These are phyloP conservation scores for Adelphocoris suturalis DNA, from an alignment of 2,888 invertebrate genomes.

Conservation along the genomic window DNA sequence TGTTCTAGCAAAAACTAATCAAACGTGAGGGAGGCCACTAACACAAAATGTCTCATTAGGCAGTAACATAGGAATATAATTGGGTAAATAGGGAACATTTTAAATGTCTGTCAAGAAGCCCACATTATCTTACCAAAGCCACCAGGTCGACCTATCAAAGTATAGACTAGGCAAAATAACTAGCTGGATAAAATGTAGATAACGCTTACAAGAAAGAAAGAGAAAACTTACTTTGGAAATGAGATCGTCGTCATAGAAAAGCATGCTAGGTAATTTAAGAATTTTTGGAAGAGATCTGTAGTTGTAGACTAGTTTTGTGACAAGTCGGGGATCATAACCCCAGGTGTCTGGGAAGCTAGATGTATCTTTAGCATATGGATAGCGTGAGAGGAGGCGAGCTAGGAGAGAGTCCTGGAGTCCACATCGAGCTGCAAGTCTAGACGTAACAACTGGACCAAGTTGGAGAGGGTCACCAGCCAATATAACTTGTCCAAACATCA, in stretches of 20 bases:
- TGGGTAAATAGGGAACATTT: no score
- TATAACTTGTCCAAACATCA: constrained; percentile 78
- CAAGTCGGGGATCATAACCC: constrained; percentile 88
- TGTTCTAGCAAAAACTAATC: no score
- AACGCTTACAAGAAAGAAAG: no score
- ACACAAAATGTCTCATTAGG: no score
- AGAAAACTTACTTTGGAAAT: constrained; percentile 81
- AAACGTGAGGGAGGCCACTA: no score
- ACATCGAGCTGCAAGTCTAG: constrained; percentile 82
- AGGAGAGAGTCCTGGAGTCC: constrained; percentile 88
- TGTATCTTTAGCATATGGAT: constrained; percentile 47
- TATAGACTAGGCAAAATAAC: no score
- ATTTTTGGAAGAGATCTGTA: constrained; percentile 92
- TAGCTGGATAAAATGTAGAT: no score
- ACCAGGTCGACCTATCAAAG: no score
- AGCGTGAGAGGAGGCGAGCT: constrained; percentile 80
- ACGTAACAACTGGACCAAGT: constrained; percentile 90
- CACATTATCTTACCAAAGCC: no score
- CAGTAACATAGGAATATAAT: no score
- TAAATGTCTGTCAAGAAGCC: no score
- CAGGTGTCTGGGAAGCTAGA: neutral
- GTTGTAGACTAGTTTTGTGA: constrained; percentile 93
- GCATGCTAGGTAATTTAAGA: constrained; percentile 86
- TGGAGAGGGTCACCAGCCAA: constrained; percentile 92
- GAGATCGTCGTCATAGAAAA: constrained; percentile 92